phyloP scores from a whole-genome alignment of 2,888 invertebrate species.

The Ormyrus thymus region DNA sequence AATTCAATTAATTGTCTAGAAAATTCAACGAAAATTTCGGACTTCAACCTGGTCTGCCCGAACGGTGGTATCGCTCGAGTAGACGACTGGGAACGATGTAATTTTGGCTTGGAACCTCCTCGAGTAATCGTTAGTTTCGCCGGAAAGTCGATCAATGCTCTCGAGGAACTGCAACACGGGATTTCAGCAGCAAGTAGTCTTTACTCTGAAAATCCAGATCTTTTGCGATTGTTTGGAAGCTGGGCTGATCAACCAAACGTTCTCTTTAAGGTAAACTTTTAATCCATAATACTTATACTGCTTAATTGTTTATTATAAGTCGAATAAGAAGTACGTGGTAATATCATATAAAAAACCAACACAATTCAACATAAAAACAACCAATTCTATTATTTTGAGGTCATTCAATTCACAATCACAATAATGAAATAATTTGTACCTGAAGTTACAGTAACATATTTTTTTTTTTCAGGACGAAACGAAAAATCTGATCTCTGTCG shows the following conservation, averaged over 20 bases:
- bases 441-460: not conserved
- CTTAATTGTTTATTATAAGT: no score
- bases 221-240: conserved; percentile 82
- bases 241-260: conserved; percentile 76
- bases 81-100: conserved; percentile 78
- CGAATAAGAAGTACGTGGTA: no score
- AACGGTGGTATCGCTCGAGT: conserved; percentile 78
- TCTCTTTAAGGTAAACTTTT: conserved; percentile 76
- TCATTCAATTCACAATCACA: no score
- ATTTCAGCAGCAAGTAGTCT: conserved; percentile 79
- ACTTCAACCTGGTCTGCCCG: conserved; percentile 81
- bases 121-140: conserved; percentile 75
- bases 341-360: no score
- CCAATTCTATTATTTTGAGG: no score
- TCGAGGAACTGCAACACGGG: conserved; percentile 81
- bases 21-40: conserved; percentile 72
- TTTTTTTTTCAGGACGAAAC: conserved; percentile 75
- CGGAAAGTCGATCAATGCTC: conserved; percentile 76
- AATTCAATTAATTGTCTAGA: conserved; percentile 14
- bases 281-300: not conserved
- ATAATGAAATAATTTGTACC: no score
- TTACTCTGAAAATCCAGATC: conserved; percentile 78
- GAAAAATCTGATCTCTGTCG: conserved; percentile 73
- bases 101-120: conserved; percentile 81
- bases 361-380: no score